Percentiles rank a stretch among this genome's conserved stretches.
Conservation (phyloP, 1,140 invertebrate species). For the Odontomachus brunneus region DNA sequence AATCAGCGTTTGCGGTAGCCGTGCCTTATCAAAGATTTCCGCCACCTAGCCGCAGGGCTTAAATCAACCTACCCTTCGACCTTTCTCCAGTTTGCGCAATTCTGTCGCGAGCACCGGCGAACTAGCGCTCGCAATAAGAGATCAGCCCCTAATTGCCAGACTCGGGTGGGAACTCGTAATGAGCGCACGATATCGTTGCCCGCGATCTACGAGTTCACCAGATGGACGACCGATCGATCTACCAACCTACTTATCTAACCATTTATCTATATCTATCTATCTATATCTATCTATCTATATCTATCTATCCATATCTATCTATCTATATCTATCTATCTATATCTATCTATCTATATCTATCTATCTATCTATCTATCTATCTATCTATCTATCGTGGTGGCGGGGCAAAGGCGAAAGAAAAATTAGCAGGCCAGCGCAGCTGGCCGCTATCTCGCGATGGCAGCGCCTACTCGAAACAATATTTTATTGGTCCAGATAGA, state of each 20-base stretch:
- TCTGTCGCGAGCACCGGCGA: slow-evolving; percentile 11
- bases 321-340: too few relatives aligned
- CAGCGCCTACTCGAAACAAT: too few relatives aligned
- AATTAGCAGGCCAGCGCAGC: background rate
- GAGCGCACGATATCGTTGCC: slow-evolving; percentile 18
- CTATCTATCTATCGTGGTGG: too few relatives aligned
- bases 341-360: too few relatives aligned
- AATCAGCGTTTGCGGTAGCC: slow-evolving; percentile 74
- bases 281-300: too few relatives aligned
- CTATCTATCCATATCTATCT: too few relatives aligned
- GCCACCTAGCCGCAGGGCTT: slow-evolving; percentile 68
- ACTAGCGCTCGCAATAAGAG: slow-evolving; percentile 36
- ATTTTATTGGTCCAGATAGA: too few relatives aligned
- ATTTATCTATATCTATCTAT: too few relatives aligned
- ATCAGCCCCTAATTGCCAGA: slow-evolving; percentile 50
- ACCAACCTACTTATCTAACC: too few relatives aligned
- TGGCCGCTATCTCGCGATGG: slow-evolving; percentile 6
- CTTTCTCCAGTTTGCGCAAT: slow-evolving; percentile 45
- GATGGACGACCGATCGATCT: background rate
- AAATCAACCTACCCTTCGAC: slow-evolving; percentile 67
- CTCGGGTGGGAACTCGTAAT: slow-evolving; percentile 26
- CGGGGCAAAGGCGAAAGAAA: background rate
- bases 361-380: too few relatives aligned
- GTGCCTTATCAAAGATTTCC: slow-evolving; percentile 79
- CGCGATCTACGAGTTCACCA: background rate